Evolutionary conservation across 2,888 invertebrate genomes (phyloP), one percentile per base, ranked within the genome.

Genomic region (Hartigia nigra): DNA sequence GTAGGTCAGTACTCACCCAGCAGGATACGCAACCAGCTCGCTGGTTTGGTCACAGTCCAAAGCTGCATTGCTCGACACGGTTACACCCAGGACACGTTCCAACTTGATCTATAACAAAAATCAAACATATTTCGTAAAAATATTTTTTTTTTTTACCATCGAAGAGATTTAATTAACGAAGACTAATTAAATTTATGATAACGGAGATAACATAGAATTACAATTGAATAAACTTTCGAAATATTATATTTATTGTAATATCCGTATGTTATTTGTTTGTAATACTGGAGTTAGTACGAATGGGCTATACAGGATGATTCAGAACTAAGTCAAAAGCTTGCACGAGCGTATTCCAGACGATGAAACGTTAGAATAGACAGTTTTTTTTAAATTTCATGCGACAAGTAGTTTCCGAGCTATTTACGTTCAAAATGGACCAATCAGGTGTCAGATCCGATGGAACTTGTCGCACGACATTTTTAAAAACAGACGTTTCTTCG

Each of bases 21-120:
- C 98, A 79, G 98, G 98, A 94, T 99, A 99, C 31, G 98, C 98
- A 87, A 99, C 95, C 79, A 96, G 94, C 89, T 98, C 98, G 82
- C 96, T 96, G 90, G 95, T 95, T 55, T 96, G 95, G 91, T 98
- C 97, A 91, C 96, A 97, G 92, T 96, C 97, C 87, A 99, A 94
- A 34, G 97, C 97, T 84, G 98, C 97, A 93, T 98, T 98, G 92
- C 96, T 97, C 90, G 96, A 94, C 80, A 98, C 97, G n/a, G 98
- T 98, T 89, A 98, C 94, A 85, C 99, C 99, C 88, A 98, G 94
- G 80, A 99, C 98, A 89, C 95, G 95, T 94, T 99, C 98, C 92
- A 99, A 94, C 92, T 97, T 97, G 90, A 98, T 97, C 98, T 98
- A 95, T 79, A 94, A 94, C 86, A 90, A 92, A 92, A 90, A 55